Conservation (phyloP, 2,888 invertebrate species). For the Mythimna loreyi region DNA sequence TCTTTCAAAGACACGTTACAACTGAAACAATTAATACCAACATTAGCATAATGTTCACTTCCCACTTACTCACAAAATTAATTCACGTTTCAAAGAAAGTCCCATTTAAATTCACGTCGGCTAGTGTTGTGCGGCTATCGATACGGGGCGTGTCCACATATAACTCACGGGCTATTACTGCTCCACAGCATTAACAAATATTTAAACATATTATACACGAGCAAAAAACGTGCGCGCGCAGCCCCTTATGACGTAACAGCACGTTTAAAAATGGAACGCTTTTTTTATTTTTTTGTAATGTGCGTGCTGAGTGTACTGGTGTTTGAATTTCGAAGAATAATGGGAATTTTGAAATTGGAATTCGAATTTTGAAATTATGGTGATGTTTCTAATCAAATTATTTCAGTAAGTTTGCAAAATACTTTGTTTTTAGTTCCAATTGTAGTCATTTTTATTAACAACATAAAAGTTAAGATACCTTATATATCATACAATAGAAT, state of each 20-base stretch:
- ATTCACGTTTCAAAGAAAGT: slow-evolving; percentile 5
- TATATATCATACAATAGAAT: too few relatives aligned
- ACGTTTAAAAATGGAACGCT: slow-evolving; percentile 49
- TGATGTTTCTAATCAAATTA: neutral
- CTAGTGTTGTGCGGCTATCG: slow-evolving; percentile 66
- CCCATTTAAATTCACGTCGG: slow-evolving; percentile 14
- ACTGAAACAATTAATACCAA: neutral
- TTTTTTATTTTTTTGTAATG: slow-evolving; percentile 31
- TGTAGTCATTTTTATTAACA: neutral
- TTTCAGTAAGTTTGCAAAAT: neutral
- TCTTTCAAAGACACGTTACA: too few relatives aligned
- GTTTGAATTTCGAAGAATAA: slow-evolving; percentile 22
- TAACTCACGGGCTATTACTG: slow-evolving; percentile 74
- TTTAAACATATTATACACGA: slow-evolving; percentile 80
- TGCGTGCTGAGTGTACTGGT: slow-evolving; percentile 13
- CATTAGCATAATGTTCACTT: neutral
- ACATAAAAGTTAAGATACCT: neutral
- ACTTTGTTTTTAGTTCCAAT: neutral
- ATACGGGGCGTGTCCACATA: slow-evolving; percentile 74
- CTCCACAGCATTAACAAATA: slow-evolving; percentile 83
- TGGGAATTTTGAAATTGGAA: slow-evolving; percentile 6
- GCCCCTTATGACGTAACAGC: slow-evolving; percentile 59
- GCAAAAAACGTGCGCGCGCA: slow-evolving; percentile 71
- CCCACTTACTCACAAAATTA: slow-evolving; percentile 1
- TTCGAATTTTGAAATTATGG: neutral